Evolutionary conservation across 2,113 vertebrate species (phyloP).

Genomic region (Equus quagga): DNA sequence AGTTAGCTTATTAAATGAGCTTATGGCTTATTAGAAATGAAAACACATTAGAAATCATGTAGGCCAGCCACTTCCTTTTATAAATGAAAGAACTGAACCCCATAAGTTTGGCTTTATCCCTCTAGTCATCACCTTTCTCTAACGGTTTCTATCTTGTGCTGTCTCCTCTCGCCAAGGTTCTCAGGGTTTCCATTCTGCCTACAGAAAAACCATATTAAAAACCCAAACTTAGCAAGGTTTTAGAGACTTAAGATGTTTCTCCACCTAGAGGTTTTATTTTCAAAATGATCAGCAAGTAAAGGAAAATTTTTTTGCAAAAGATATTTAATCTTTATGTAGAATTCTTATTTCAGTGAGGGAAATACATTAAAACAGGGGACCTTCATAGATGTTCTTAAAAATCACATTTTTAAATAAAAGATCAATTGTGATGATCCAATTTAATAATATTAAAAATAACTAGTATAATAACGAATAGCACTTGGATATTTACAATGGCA

Average conservation of each 20-base stretch:
- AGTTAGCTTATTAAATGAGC: neutral
- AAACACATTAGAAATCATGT: neutral
- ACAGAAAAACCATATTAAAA: neutral
- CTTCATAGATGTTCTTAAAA: neutral
- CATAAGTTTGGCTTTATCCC: neutral
- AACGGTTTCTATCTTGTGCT: neutral
- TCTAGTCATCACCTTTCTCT: neutral
- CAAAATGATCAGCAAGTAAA: neutral
- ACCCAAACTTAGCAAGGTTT: neutral
- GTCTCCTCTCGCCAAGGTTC: rapidly evolving
- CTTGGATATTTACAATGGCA: neutral
- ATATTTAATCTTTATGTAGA: neutral
- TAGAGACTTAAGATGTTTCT: neutral
- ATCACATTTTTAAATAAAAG: neutral
- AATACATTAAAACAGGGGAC: neutral
- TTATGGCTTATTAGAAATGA: neutral
- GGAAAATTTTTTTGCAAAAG: neutral
- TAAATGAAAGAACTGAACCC: neutral
- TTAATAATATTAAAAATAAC: neutral
- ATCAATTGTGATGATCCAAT: neutral
- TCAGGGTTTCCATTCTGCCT: neutral
- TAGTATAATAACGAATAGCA: neutral
- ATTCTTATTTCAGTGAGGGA: slow-evolving; percentile 32
- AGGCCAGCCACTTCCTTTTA: neutral
- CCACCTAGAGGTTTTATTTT: neutral